phyloP scores from a whole-genome alignment of 2,113 vertebrate species.

The Formicarius rufipectus region DNA sequence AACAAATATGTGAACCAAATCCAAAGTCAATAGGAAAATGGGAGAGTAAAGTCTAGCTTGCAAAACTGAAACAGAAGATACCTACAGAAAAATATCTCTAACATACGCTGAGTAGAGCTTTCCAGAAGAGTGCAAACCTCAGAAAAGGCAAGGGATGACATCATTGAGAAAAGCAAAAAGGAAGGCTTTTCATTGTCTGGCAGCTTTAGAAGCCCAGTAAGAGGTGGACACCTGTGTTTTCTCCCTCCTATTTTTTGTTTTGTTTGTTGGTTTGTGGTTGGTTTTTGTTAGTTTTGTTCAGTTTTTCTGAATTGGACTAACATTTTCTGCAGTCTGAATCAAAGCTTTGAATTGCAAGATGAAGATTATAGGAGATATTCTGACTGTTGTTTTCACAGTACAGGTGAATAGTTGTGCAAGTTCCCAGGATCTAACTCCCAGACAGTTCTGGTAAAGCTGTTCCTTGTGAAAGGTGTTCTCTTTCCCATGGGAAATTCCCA shows the following conservation, averaged over 20 bases:
- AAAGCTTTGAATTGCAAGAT: background rate
- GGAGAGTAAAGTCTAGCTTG: background rate
- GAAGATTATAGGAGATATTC: background rate
- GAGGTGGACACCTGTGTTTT: background rate
- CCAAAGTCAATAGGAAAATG: background rate
- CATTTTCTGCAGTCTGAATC: background rate
- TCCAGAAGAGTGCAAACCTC: background rate
- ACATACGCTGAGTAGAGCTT: background rate
- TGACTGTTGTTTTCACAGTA: background rate
- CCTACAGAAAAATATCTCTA: background rate
- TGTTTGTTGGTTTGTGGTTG: background rate
- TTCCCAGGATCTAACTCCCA: background rate
- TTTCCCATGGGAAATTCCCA: conserved; percentile 19
- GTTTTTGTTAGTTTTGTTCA: background rate
- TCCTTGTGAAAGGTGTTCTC: conserved; percentile 3
- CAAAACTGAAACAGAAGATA: background rate
- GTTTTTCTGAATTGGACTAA: background rate
- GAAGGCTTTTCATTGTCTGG: background rate
- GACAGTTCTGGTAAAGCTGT: background rate
- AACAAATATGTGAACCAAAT: background rate
- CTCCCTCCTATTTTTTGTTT: background rate
- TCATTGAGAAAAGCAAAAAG: background rate
- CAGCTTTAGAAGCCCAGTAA: background rate
- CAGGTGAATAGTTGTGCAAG: background rate
- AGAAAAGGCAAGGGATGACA: background rate